A percentile compares a stretch with the other conserved stretches of the same genome.
Conservation (phyloP, 2,113 vertebrate genomes). For the Corythaixoides concolor region DNA sequence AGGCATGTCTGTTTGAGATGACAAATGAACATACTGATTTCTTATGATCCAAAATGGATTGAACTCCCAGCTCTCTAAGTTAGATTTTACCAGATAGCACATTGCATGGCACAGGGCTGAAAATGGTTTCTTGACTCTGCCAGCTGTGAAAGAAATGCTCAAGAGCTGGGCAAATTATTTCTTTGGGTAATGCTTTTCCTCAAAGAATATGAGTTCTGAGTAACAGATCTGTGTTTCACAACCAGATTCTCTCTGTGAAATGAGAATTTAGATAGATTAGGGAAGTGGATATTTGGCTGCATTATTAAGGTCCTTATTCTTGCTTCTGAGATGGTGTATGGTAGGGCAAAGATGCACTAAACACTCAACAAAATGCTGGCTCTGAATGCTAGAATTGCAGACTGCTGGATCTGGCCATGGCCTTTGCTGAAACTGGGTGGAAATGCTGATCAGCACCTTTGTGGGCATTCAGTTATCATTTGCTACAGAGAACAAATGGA, state of each 20-base stretch:
- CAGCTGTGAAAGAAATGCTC: neutral
- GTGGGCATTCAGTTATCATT: neutral
- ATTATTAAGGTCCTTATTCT: neutral
- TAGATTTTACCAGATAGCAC: neutral
- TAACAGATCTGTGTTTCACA: neutral
- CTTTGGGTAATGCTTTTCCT: neutral
- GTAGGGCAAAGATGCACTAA: neutral
- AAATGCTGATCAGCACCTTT: neutral
- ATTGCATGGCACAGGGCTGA: neutral
- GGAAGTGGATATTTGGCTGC: neutral
- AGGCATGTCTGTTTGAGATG: neutral
- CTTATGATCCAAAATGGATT: neutral
- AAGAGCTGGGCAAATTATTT: neutral
- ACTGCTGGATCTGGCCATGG: neutral
- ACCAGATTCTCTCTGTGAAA: neutral
- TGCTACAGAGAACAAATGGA: neutral
- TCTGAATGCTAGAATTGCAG: neutral
- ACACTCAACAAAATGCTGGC: neutral
- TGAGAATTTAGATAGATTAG: neutral
- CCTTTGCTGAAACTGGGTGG: neutral
- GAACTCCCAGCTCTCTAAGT: neutral
- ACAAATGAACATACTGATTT: neutral
- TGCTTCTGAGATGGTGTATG: neutral
- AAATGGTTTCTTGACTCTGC: neutral
- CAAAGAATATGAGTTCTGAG: neutral